Base-by-base conservation (phyloP, 2,888 invertebrate genomes). In the Formica aserva region DNA sequence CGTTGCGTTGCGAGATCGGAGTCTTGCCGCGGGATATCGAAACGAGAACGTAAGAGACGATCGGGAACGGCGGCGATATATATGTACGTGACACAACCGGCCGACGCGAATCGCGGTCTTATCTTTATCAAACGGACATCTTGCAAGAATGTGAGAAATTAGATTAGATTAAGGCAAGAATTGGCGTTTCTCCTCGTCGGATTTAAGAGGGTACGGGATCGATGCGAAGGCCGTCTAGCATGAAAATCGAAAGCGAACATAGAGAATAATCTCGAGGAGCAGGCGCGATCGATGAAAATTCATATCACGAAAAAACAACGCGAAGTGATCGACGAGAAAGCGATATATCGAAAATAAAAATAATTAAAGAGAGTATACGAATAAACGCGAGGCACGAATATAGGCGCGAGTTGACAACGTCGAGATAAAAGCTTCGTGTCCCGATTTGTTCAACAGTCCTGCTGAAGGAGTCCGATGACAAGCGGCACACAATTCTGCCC, bases 1-100 rank as follows among this genome's bases (percentile, higher is more conserved):
- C 89, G 91, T 89, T 86, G 92, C 83, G 89, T 91, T 90, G 92
- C 80, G 86, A 78, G 88, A 85, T 85, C 75, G 90, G 52, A 55
- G n/a, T 72, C 60, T 38, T 18, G 38, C 60, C 35, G 57, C 38
- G 72, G n/a, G 72, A n/a, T 52, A 48, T 35, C 48, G 71, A n/a
- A 55, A 52, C 72, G 29, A 41, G 38, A 69, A 52, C 52, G 72
- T 13, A n/a, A 45, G 6, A 13, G 29, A 48, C 32, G 45, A 65
- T 71, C 38, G 38, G 26, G 32, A 32, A 55, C 57, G 29, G n/a
- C 65, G 18, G 35, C 29, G n/a, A 52, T 52, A 45, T n/a, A 29
- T 4, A 38, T n/a, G 18, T 62, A 35, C 35, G 22, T 22, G 35
- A 22, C 48, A 26, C 57, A 18, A 15, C 26, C 69, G 52, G 13